Base-by-base conservation (phyloP, 2,888 invertebrate genomes). In the Tachina fera region DNA sequence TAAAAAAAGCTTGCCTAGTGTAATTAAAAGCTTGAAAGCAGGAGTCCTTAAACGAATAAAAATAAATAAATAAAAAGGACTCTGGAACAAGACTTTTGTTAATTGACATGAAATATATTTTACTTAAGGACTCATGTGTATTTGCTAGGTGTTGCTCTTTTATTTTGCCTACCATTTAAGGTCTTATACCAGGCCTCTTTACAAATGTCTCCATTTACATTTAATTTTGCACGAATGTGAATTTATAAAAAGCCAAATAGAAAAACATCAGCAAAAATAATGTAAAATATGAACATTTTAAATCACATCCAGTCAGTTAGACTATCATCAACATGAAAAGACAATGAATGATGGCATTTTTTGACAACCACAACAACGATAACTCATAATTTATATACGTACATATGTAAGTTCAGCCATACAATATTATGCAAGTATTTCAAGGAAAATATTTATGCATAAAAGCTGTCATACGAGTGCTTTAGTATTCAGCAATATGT, bases 331-430 rank as follows among this genome's bases (percentile, higher is more conserved):
- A 31, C 63, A 79, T 71, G 47, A 58, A 67, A 47, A 79, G 77
- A 85, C 81, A 81, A 81, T 85, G 77, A 81, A 81, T 77, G 81
- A 85, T 85, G 84, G 81, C 74, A 85, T 74, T 85, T 79, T 84
- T 63, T 81, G 74, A 81, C 81, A 85, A 85, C 72, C 65, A 63
- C 81, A 81, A 63, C 77, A 81, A 68, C 61, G 53, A 77, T 81
- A 74, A 58, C 70, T 85, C 77, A 81, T 78, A 81, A 81, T 85
- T 85, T 68, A 81, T 85, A 67, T 53, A 80, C 4, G 3, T 31
- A 31, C 4, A 31, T 31, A 31, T 31, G 31, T 31, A 2, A 31
- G 31, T 68, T 61, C 78, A 43, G 22, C 41, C 56, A 53, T 45
- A 47, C n/a, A 67, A 51, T 76, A 16, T 31, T 45, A 39, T 56